Percentiles rank a stretch among this genome's conserved stretches.
Evolutionary conservation across 2,888 invertebrate genomes (phyloP).

Genomic region (Tinea trinotella): DNA sequence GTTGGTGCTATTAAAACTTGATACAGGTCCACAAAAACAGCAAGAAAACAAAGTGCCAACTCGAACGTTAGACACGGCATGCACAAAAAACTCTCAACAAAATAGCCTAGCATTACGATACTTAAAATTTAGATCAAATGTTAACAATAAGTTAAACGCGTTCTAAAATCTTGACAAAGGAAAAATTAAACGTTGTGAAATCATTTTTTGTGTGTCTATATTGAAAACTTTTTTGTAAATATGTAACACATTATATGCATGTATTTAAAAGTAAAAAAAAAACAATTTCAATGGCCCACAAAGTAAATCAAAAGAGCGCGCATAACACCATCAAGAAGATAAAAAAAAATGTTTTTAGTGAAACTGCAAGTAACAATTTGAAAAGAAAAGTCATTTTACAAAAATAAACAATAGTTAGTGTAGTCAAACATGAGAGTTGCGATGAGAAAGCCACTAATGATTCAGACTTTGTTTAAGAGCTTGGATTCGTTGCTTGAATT

Average conservation of each 20-base stretch:
- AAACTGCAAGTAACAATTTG: background rate
- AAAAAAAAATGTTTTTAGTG: background rate
- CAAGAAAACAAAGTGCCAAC: slow-evolving; percentile 1
- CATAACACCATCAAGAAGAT: background rate
- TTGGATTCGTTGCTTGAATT: background rate
- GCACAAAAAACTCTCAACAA: slow-evolving; percentile 9
- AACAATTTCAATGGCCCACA: too few species aligned
- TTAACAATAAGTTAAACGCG: slow-evolving; percentile 1
- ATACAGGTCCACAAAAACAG: slow-evolving; percentile 15
- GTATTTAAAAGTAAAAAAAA: too few species aligned
- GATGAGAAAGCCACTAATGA: slow-evolving; percentile 13
- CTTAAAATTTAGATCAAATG: slow-evolving; percentile 5
- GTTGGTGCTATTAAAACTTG: too few species aligned
- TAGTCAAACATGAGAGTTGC: slow-evolving; percentile 11
- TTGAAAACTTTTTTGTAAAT: too few species aligned
- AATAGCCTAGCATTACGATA: slow-evolving; percentile 2
- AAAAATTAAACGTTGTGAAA: too few species aligned
- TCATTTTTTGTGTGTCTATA: background rate
- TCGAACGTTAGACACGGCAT: slow-evolving; percentile 9
- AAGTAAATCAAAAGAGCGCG: too few species aligned
- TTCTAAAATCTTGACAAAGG: too few species aligned
- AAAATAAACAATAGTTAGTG: slow-evolving; percentile 16
- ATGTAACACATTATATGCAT: too few species aligned
- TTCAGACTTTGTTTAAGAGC: background rate
- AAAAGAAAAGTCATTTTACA: slow-evolving; percentile 12